Percentiles rank a stretch among this genome's conserved stretches.
phyloP scores from a whole-genome alignment of 2,797 vertebrate species.

The Liasis olivaceus region DNA sequence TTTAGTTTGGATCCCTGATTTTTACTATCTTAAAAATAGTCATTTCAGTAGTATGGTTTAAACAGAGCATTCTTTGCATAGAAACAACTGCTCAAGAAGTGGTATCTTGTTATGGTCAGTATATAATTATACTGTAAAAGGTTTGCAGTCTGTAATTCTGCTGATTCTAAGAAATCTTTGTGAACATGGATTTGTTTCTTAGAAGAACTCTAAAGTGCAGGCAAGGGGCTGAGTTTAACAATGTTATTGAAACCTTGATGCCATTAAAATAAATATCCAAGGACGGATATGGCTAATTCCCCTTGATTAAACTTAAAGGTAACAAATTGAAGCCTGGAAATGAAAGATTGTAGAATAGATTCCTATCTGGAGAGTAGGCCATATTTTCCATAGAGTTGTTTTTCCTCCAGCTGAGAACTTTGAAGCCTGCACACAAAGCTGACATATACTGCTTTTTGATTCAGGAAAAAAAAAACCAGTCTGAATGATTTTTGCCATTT shows the following conservation, averaged over 20 bases:
- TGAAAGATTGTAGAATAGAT: neutral
- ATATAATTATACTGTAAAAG: neutral
- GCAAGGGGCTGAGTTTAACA: neutral
- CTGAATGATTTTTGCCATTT: neutral
- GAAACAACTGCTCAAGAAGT: neutral
- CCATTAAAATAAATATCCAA: neutral
- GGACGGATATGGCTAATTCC: neutral
- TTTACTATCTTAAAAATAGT: neutral
- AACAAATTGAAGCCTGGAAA: neutral
- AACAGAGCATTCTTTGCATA: neutral
- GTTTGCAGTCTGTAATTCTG: neutral
- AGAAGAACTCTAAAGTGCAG: neutral
- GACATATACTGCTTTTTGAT: neutral
- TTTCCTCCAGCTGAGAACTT: neutral
- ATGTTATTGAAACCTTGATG: neutral
- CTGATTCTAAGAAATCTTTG: neutral
- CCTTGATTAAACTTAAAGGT: neutral
- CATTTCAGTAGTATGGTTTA: neutral
- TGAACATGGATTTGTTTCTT: neutral
- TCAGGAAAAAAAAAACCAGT: neutral
- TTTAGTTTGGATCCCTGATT: neutral
- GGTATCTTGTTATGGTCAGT: neutral
- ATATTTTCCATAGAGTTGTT: neutral
- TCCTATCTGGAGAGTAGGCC: neutral
- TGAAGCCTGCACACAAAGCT: neutral